Evolutionary conservation across 2,888 invertebrate genomes (phyloP), one percentile per base, ranked within the genome.

Genomic region (Campoplex nolae): DNA sequence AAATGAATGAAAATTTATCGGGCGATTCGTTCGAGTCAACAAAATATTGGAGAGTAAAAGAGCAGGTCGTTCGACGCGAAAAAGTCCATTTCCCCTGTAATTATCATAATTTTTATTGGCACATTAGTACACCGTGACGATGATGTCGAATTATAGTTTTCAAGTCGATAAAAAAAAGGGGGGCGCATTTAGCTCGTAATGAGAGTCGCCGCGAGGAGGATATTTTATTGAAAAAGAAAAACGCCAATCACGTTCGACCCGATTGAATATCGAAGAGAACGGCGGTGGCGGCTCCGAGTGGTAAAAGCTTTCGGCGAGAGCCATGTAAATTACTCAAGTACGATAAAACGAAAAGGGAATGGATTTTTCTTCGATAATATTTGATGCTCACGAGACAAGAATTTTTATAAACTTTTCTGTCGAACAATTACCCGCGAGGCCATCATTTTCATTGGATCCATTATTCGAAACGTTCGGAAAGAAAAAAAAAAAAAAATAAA

Each of bases 151-250:
- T 32, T 62, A 62, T 32, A 6, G 16, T 62, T 62, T 62, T 62
- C 13, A 16, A 32, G 6, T 16, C 32, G 32, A 32, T 62, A 32
- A 62, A 62, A 62, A 62, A 62, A 62, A 3, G 38, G 6, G 38
- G 0, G 23, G 23, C 3, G 62, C 32, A 32, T 81, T 73, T 23
- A 82, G 84, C 38, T 79, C 88, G 85, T 89, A 90, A 91, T 88
- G 89, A 89, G 90, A 90, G 89, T 88, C 90, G 90, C 90, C 89
- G 23, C 0, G 90, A 92, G 91, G 91, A 91, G 83, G 88, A 88
- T 88, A 32, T 90, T 91, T 90, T 89, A 90, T 92, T 90, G 90
- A 90, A 91, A 76, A 84, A 86, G 88, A 88, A 86, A 86, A 88
- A 74, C 51, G 45, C 83, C 68, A 56, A 67, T 48, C 71, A 58